Conservation (phyloP, 1,140 invertebrate genomes). For the Pseudoatta argentina region DNA sequence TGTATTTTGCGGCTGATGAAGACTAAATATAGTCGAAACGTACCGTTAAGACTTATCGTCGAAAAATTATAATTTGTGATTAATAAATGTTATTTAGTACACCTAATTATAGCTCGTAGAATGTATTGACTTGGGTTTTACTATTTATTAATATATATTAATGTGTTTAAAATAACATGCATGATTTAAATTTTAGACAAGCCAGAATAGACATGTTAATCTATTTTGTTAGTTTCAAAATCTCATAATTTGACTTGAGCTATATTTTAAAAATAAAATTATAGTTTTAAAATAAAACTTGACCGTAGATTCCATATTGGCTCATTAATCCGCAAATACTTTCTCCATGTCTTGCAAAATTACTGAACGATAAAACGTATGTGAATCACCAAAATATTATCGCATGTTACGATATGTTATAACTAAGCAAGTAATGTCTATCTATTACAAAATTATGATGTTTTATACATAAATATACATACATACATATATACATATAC, state of each 20-base stretch:
- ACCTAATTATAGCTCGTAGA: too few species aligned
- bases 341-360: not conserved
- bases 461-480: not conserved
- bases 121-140: too few species aligned
- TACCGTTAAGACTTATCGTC: too few species aligned
- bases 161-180: not conserved
- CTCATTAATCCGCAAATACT: slow-evolving; percentile 13
- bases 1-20: too few species aligned
- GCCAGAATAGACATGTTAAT: not conserved
- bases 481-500: too few species aligned
- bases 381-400: slow-evolving; percentile 30
- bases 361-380: not conserved
- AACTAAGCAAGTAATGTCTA: not conserved
- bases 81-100: too few species aligned
- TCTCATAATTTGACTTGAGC: too few species aligned
- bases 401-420: not conserved
- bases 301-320: not conserved
- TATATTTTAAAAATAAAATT: too few species aligned
- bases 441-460: slow-evolving; percentile 23
- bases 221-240: not conserved
- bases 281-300: slow-evolving; percentile 7
- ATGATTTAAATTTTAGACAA: not conserved
- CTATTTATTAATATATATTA: too few species aligned
- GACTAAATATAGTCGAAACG: too few species aligned
- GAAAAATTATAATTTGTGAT: too few species aligned